Base-by-base conservation (phyloP, 1,140 invertebrate species). In the Laodelphax striatellus region DNA sequence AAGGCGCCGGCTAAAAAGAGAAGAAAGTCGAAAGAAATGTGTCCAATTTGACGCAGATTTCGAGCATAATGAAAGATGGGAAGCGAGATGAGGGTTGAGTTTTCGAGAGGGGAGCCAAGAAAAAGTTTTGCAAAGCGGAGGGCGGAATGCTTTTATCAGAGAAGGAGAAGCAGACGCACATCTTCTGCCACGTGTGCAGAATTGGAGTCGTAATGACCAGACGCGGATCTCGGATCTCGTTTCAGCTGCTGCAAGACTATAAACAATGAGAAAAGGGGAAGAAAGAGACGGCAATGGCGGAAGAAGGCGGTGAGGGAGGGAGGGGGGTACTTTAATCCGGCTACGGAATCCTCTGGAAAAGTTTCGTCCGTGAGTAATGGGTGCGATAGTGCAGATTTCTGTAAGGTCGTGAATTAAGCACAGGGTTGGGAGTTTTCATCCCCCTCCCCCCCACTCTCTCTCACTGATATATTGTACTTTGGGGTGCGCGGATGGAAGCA, bases 341-440 rank as follows among this genome's bases (percentile, higher is more conserved):
- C 46, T 17, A 22, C 46, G n/a, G 46, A 50, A 50, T 50, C 46
- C 46, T 50, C 46, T 17, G 46, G 11, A 17, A 50, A 50, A 38
- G 34, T 22, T 50, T 50, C 21, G 16, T 13, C 46, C 21, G 46
- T 50, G 46, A 50, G 46, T 50, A 50, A 50, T 50, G 46, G 16
- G 46, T 19, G 46, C 46, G 46, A 50, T 50, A 50, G 46, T 50
- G 46, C 46, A 50, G 46, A 50, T 50, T 50, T 50, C 46, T 50
- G 46, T 50, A 50, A 50, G 46, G 46, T 50, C 46, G 46, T 50
- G 46, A 50, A 50, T 50, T 50, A 50, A 50, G 46, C 46, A 50
- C 46, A 50, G 46, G 46, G 46, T 50, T 50, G 46, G n/a, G 46
- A 50, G 46, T 50, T 5, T 46, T 11, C n/a, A 11, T 11, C 14